Base-by-base conservation (phyloP, 2,888 invertebrate genomes). In the Villa cingulata region DNA sequence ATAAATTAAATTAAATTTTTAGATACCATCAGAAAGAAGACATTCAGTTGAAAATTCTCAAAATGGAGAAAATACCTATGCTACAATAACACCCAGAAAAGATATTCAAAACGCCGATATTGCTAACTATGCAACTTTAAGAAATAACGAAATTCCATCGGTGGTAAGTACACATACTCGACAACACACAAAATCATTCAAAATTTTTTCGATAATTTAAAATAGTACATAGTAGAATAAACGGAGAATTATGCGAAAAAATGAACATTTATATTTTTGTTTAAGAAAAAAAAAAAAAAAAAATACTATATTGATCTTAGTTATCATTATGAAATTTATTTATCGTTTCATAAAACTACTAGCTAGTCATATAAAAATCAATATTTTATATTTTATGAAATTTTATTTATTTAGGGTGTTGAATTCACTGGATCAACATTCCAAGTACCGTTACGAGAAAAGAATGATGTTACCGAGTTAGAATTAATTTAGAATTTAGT, bases 341-440 rank as follows among this genome's bases (percentile, higher is more conserved):
- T n/a, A n/a, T n/a, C n/a, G n/a, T n/a, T n/a, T n/a, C n/a, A n/a
- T n/a, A n/a, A n/a, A n/a, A n/a, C n/a, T n/a, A n/a, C n/a, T n/a
- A n/a, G n/a, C n/a, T n/a, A n/a, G n/a, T n/a, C n/a, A n/a, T n/a
- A n/a, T n/a, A n/a, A n/a, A n/a, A n/a, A n/a, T n/a, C 29, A 23
- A 17, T 48, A 36, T 38, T 4, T 5, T 39, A 16, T n/a, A 16
- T 32, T 43, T 23, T 23, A 6, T 23, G 4, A 6, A 6, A 6
- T 7, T 23, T 23, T 7, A 4, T 34, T 12, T 38, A 52, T 44
- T 55, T 48, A 70, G 62, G 62, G 67, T 57, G 70, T 68, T 55
- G 70, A 70, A 57, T 70, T 70, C 29, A 70, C 68, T 47, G 83
- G 83, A 15, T 82, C 82, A 55, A 83, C 83, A 50, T 83, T 83